Percentiles rank a stretch among this genome's conserved stretches.
phyloP scores from a whole-genome alignment of 2,888 invertebrate species.

The Andricus quercusramuli region DNA sequence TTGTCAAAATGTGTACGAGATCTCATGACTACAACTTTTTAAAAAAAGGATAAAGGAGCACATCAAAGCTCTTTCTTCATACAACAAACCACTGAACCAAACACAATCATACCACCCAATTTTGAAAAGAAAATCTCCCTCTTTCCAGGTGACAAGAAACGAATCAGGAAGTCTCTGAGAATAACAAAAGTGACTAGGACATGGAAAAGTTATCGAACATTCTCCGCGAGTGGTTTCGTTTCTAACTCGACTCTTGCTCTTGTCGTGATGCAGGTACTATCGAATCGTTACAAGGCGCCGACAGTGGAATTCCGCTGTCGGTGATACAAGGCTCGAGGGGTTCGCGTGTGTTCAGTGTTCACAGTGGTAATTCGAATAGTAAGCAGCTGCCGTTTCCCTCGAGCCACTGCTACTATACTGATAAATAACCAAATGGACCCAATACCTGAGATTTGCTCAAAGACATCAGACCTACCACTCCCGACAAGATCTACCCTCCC shows the following conservation, averaged over 20 bases:
- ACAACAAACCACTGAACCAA: neutral
- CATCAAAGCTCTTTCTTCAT: neutral
- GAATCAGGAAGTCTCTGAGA: neutral
- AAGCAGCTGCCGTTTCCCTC: constrained; percentile 30
- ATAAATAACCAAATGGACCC: constrained; percentile 34
- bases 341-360: neutral
- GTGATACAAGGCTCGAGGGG: constrained; percentile 25
- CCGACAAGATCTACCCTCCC: neutral
- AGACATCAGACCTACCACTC: constrained; percentile 10
- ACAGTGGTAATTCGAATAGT: constrained; percentile 15
- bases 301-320: constrained; percentile 12
- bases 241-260: neutral
- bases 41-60: neutral
- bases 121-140: neutral
- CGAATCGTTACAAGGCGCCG: constrained; percentile 12
- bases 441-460: constrained; percentile 41
- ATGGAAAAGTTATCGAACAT: constrained; percentile 54
- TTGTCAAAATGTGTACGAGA: too few species aligned
- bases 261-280: constrained; percentile 12
- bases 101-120: neutral
- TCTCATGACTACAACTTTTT: too few species aligned
- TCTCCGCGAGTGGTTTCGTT: constrained; percentile 53
- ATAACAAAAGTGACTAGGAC: constrained; percentile 49
- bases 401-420: constrained; percentile 17
- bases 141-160: neutral